phyloP scores from a whole-genome alignment of 30 jellyfish, hydroid and myxozoan species.

The Aurelia aurita region DNA sequence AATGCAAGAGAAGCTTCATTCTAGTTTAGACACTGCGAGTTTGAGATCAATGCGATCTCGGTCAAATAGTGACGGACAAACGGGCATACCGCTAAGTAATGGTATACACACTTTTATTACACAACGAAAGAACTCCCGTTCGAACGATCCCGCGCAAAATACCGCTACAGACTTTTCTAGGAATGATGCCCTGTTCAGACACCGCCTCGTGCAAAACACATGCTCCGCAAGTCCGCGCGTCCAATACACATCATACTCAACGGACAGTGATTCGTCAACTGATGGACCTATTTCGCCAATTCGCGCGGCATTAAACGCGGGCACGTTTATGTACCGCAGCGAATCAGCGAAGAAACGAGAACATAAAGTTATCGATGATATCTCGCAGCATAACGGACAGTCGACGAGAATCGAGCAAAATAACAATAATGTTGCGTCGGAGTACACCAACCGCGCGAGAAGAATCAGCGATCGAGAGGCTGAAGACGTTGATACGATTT shows the following conservation, averaged over 20 bases:
- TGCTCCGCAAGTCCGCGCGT: background rate
- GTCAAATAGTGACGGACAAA: slow-evolving; percentile 28
- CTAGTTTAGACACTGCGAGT: slow-evolving; percentile 52
- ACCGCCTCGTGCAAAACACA: background rate
- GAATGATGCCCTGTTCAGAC: background rate
- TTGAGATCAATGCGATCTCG: slow-evolving; percentile 27
- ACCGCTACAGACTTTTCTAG: too few species aligned
- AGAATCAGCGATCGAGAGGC: slow-evolving; percentile 24
- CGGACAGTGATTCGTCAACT: slow-evolving; percentile 19
- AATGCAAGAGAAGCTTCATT: slow-evolving; percentile 1
- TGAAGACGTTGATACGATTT: slow-evolving; percentile 26
- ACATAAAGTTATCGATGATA: background rate
- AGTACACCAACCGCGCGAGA: background rate
- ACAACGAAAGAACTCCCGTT: slow-evolving; percentile 22
- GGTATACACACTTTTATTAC: slow-evolving; percentile 60
- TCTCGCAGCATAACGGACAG: background rate
- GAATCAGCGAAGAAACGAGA: slow-evolving; percentile 12
- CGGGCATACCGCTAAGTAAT: slow-evolving; percentile 49
- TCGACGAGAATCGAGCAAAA: background rate
- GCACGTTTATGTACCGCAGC: slow-evolving; percentile 57
- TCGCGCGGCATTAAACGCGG: slow-evolving; percentile 63
- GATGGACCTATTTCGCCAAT: slow-evolving; percentile 37
- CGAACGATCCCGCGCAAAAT: background rate
- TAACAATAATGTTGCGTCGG: slow-evolving; percentile 14
- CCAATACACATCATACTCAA: background rate